Base-by-base conservation (phyloP, 2,113 vertebrate genomes). In the Hippocampus zosterae region DNA sequence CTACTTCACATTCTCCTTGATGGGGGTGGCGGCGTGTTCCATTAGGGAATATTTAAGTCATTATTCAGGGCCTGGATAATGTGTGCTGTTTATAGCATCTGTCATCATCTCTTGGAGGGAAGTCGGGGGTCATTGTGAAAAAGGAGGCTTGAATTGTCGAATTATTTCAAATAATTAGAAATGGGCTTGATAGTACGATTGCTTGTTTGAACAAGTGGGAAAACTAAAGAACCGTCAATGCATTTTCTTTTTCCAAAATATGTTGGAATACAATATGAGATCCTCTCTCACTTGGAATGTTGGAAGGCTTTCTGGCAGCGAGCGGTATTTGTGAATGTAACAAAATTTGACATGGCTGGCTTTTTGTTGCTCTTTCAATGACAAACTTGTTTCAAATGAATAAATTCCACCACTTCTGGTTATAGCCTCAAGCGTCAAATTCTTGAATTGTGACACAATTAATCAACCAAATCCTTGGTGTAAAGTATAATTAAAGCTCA, bases 1-100 rank as follows among this genome's bases (percentile, higher is more conserved):
- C 64, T 62, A 73, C 64, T 62, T 79, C 65, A 40, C 72, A 81
- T 77, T 88, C 81, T 84, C 74, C 74, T 86, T 81, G 79, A 81
- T 78, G 72, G 74, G 41, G 68, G 78, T 80, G 76, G 71, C 70
- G 42, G 66, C 33, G 19, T 60, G 78, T 84, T 87, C 82, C 59
- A 81, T 75, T 63, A 29, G 29, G n/a, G 69, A 76, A 74, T 81
- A 87, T 79, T 37, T 72, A 81, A 82, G 73, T 80, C 68, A 53
- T 69, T 67, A 79, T 81, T 81, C 65, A 72, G 75, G 53, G 74
- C 69, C 70, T 79, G 69, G 55, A 73, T 78, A 81, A 79, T 81
- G 73, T 77, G 63, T 48, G 60, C 72, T 75, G 64, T 80, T 81
- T 73, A 76, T 55, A 73, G 70, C 67, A 73, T 76, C 76, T 75